phyloP scores from a whole-genome alignment of 2,113 vertebrate species.

The Macaca mulatta region DNA sequence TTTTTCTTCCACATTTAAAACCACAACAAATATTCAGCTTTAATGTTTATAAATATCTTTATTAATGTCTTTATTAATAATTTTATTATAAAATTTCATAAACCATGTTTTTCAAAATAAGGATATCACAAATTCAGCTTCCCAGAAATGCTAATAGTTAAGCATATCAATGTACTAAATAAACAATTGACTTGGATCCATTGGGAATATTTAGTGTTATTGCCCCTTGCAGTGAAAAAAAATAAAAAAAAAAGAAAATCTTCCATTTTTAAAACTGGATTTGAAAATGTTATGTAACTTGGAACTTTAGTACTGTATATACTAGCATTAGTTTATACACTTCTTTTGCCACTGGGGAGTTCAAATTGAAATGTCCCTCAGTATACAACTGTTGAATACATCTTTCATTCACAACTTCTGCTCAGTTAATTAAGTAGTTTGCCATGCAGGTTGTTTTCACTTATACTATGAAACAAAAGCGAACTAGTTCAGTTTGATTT shows the following conservation, averaged over 20 bases:
- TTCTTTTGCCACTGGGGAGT: too few relatives aligned
- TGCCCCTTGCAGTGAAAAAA: background rate
- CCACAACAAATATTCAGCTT: conserved; percentile 17
- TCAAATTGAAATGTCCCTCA: too few relatives aligned
- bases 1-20: conserved; percentile 50
- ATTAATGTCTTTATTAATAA: conserved; percentile 1
- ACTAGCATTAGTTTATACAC: background rate
- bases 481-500: background rate
- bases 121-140: too few relatives aligned
- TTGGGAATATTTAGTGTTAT: background rate
- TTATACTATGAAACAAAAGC: background rate
- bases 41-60: conserved; percentile 26
- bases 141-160: too few relatives aligned
- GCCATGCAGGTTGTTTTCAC: background rate
- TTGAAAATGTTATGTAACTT: background rate
- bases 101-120: too few relatives aligned
- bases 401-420: background rate
- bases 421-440: background rate
- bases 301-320: background rate
- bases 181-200: background rate
- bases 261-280: too few relatives aligned
- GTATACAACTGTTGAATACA: background rate
- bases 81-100: background rate
- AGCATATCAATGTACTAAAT: too few relatives aligned
- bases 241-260: background rate